Percentiles rank a stretch among this genome's conserved stretches.
Conservation (phyloP, 1,140 invertebrate genomes). For the Euwallacea similis region DNA sequence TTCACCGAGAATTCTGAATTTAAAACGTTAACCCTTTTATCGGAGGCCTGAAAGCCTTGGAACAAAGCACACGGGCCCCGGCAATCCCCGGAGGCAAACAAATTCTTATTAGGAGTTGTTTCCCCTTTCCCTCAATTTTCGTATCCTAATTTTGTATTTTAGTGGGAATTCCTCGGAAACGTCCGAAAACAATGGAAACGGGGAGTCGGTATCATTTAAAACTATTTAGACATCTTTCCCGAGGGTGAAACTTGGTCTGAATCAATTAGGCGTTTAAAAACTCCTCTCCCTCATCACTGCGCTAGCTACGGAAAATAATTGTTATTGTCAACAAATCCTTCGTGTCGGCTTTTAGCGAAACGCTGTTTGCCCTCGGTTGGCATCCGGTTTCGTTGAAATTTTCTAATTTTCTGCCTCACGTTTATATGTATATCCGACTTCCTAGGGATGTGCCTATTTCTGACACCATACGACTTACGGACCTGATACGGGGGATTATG, state of each 20-base stretch:
- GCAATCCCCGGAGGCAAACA: slow-evolving; percentile 13
- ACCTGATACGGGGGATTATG: slow-evolving; percentile 10
- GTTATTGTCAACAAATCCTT: too few relatives aligned
- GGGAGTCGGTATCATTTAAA: not conserved
- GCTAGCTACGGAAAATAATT: too few relatives aligned
- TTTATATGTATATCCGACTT: too few relatives aligned
- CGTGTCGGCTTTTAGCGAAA: too few relatives aligned
- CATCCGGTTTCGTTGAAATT: too few relatives aligned
- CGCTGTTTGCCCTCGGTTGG: too few relatives aligned
- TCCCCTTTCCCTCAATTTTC: slow-evolving; percentile 12
- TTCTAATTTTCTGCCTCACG: too few relatives aligned
- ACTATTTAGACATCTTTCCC: not conserved
- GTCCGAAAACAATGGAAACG: not conserved
- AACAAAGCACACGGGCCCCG: not conserved
- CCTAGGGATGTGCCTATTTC: slow-evolving; percentile 7
- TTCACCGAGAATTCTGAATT: too few relatives aligned
- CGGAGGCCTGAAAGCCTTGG: not conserved
- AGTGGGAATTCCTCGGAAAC: slow-evolving; percentile 5
- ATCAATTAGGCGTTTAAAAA: too few relatives aligned
- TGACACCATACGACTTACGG: slow-evolving; percentile 11
- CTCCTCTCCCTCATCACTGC: too few relatives aligned
- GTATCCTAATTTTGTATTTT: slow-evolving; percentile 13
- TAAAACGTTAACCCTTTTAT: slow-evolving; percentile 16
- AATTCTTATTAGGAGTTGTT: slow-evolving; percentile 30
- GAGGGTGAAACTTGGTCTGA: not conserved